phyloP scores from a whole-genome alignment of 2,797 vertebrate species.

The Taenioides sp. region DNA sequence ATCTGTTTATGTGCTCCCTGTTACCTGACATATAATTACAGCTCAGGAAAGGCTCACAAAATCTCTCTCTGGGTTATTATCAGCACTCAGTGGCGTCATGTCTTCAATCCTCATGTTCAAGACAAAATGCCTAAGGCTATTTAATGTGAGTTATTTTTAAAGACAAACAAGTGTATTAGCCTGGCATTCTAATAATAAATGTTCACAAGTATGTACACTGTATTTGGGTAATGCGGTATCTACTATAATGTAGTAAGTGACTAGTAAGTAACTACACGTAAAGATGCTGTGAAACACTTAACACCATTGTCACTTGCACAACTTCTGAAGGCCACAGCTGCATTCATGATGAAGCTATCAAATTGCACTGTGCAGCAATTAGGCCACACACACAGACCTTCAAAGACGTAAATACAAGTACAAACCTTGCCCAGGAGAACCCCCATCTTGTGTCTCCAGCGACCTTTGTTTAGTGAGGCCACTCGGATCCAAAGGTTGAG shows the following conservation, averaged over 20 bases:
- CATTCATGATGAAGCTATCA: background rate
- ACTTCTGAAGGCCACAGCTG: background rate
- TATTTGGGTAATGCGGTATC: background rate
- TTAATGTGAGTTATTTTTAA: background rate
- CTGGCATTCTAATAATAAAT: background rate
- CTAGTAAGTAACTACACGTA: constrained; percentile 4
- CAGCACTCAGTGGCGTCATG: background rate
- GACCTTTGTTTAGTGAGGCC: constrained; percentile 96
- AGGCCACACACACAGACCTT: background rate
- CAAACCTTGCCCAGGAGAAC: constrained; percentile 95
- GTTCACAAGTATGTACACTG: background rate
- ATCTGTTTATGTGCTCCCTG: constrained; percentile 12
- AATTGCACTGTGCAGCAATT: background rate
- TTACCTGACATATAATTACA: constrained; percentile 25
- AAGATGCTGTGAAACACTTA: constrained; percentile 2
- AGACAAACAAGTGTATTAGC: background rate
- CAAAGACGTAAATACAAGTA: background rate
- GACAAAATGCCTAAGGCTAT: background rate
- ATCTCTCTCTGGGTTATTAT: background rate
- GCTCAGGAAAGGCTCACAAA: constrained; percentile 3
- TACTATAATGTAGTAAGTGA: background rate
- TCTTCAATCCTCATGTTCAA: background rate
- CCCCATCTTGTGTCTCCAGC: constrained; percentile 99
- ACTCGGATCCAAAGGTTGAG: constrained; percentile 99
- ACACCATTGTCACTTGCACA: background rate